These are phyloP conservation scores for Dione juno DNA, from an alignment of 2,888 invertebrate species.

Conservation along the genomic window DNA sequence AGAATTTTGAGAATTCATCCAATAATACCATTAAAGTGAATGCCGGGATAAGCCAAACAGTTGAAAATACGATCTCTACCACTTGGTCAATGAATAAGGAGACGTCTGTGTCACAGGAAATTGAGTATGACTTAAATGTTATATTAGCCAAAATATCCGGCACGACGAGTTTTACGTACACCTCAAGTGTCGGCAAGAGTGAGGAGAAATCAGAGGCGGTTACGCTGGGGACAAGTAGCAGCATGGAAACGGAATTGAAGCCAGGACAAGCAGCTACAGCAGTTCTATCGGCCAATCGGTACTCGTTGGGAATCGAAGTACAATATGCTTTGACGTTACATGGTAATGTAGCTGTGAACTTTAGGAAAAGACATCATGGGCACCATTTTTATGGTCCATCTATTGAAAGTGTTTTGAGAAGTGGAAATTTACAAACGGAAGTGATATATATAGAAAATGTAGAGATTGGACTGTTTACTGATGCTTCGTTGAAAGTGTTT, in stretches of 20 bases:
- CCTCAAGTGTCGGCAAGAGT: constrained; percentile 61
- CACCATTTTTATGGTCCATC: constrained; percentile 70
- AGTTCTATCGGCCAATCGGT: constrained; percentile 61
- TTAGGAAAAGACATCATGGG: constrained; percentile 53
- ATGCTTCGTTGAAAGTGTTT: constrained; percentile 63
- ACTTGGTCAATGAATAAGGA: constrained; percentile 63
- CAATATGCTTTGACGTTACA: constrained; percentile 57
- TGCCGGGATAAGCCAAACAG: constrained; percentile 65
- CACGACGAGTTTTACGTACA: constrained; percentile 61
- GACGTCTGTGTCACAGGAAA: constrained; percentile 59
- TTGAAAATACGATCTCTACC: constrained; percentile 66
- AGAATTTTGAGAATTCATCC: constrained; percentile 66
- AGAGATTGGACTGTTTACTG: constrained; percentile 61
- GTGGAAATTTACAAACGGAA: constrained; percentile 57
- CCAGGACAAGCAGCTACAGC: constrained; percentile 67
- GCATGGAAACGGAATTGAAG: constrained; percentile 64
- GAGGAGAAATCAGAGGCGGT: constrained; percentile 64
- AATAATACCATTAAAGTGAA: constrained; percentile 67
- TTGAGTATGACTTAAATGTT: constrained; percentile 65
- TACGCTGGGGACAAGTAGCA: constrained; percentile 61
- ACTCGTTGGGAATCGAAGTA: constrained; percentile 63
- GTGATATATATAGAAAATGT: constrained; percentile 55
- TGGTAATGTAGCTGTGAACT: constrained; percentile 69
- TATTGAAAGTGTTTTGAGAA: constrained; percentile 59
- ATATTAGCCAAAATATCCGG: constrained; percentile 61